Percentiles rank a stretch among this genome's conserved stretches.
Evolutionary conservation across 1,140 invertebrate genomes (phyloP).

Genomic region (Brachionus plicatilis): DNA sequence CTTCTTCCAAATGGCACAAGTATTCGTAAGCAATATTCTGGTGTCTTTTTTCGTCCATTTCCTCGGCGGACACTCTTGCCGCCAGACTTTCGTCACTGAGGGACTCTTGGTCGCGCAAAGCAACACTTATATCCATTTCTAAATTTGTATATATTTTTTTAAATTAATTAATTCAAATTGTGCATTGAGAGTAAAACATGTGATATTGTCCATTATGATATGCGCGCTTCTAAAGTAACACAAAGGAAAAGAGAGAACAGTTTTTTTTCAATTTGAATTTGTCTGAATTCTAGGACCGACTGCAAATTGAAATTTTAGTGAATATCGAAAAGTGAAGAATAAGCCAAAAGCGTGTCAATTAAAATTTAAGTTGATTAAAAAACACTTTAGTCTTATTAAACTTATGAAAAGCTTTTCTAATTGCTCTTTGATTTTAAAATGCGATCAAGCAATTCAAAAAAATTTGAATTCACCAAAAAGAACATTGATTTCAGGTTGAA

Average conservation of each 20-base stretch:
- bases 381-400: conserved; percentile 12
- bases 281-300: not conserved
- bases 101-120: not conserved
- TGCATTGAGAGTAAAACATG: not conserved
- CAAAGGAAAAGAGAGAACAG: not conserved
- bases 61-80: conserved; percentile 59
- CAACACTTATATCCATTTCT: conserved; percentile 18
- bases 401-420: conserved; percentile 4
- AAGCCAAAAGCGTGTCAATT: conserved; percentile 20
- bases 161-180: not conserved
- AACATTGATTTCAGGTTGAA: not conserved
- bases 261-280: not conserved
- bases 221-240: not conserved
- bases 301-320: not conserved
- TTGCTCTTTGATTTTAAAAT: conserved; percentile 17
- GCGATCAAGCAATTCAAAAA: not conserved
- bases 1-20: conserved; percentile 73
- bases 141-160: not conserved
- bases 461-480: not conserved
- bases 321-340: not conserved
- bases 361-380: not conserved
- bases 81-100: not conserved
- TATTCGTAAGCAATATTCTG: conserved; percentile 74
- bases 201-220: not conserved
- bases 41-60: conserved; percentile 70